Evolutionary conservation across 2,888 invertebrate genomes (phyloP), one percentile per base, ranked within the genome.

Genomic region (Monopis laevigella): DNA sequence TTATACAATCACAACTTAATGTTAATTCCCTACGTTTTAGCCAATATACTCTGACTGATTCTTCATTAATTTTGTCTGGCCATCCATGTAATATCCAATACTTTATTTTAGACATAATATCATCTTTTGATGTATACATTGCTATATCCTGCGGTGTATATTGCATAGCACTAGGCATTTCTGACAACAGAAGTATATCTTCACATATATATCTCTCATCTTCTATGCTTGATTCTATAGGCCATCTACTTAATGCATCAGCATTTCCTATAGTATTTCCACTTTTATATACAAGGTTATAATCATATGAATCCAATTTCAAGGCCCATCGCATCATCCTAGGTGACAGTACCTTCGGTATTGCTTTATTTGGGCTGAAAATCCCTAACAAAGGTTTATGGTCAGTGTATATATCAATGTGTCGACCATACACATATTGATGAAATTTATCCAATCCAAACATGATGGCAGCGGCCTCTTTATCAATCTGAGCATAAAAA

Each of bases 241-340:
- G 29, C 39, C 42, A 36, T 35, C 24, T 14, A 10, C 28, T 41
- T n/a, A 27, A 16, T n/a, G 2, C 10, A 17, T 27, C 34, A 14
- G 41, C 28, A 27, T 41, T 17, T 5, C 27, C 27, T 4, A 39
- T 39, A 4, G 4, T 2, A 17, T 30, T 41, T 13, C 41, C 41
- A 11, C 32, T 21, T 12, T 24, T 2, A 21, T 41, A 41, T 26
- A 34, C 10, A 13, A 41, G n/a, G 4, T 14, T n/a, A 19, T 41
- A 41, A 11, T 41, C 34, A 10, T 17, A 41, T 2, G 27, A 11
- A 10, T 35, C 14, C 6, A 51, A 36, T 29, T 41, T 46, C 11
- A 55, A 43, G 2, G 48, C 43, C 42, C 51, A 50, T 10, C 50
- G 40, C n/a, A 48, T 41, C 41, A 51, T 46, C 12, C 47, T 39